Conservation (phyloP, 2,113 vertebrate species). For the Dromiciops gliroides region DNA sequence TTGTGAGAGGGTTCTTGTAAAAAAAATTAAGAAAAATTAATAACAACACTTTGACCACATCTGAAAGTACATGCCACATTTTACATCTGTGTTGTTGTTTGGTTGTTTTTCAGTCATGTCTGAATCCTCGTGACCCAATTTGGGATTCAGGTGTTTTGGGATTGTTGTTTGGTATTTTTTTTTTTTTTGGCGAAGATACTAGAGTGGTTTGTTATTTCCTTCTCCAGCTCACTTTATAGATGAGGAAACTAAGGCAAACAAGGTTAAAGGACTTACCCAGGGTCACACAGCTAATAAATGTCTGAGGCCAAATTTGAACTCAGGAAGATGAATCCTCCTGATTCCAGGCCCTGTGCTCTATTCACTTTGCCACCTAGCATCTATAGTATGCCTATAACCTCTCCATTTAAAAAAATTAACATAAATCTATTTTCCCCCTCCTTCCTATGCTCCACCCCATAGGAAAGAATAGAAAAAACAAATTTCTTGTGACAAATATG, state of each 20-base stretch:
- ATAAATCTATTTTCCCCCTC: not conserved
- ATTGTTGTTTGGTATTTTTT: too few relatives aligned
- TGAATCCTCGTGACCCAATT: not conserved
- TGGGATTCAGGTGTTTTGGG: not conserved
- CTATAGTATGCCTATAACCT: not conserved
- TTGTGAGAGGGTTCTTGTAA: not conserved
- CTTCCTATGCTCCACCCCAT: not conserved
- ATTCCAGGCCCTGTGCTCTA: not conserved
- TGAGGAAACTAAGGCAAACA: not conserved
- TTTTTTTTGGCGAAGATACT: not conserved
- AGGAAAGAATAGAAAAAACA: not conserved
- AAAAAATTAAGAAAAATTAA: not conserved
- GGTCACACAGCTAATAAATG: not conserved
- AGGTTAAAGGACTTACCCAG: not conserved
- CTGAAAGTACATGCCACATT: not conserved
- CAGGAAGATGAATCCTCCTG: not conserved
- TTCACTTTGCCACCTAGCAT: not conserved
- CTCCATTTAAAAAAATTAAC: not conserved
- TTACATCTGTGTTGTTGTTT: not conserved
- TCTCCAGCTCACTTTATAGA: not conserved
- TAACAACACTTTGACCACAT: not conserved
- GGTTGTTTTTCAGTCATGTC: not conserved
- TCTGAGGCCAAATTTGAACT: not conserved
- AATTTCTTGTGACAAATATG: too few relatives aligned
- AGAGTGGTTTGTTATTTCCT: not conserved